phyloP scores from a whole-genome alignment of 1,140 invertebrate genomes.

The Anastrepha ludens region DNA sequence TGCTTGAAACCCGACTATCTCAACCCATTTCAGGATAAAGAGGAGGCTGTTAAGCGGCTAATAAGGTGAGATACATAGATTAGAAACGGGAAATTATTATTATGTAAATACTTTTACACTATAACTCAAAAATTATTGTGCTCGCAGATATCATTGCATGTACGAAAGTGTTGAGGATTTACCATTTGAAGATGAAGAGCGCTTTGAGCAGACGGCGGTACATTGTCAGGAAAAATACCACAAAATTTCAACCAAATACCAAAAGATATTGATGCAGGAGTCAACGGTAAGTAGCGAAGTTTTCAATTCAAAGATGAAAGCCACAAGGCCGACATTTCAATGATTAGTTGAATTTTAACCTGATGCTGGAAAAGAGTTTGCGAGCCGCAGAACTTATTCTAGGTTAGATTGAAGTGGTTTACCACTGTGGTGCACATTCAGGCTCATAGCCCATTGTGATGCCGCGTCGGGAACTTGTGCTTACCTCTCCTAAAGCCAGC shows the following conservation, averaged over 20 bases:
- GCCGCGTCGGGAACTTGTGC: no score
- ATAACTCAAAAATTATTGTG: not conserved
- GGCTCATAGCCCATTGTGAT: no score
- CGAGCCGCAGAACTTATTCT: no score
- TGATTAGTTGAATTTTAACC: no score
- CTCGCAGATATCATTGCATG: slow-evolving; percentile 84
- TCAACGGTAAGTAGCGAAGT: slow-evolving; percentile 81
- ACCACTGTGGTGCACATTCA: no score
- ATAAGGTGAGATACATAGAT: slow-evolving; percentile 75
- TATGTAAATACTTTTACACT: not conserved
- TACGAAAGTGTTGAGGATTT: slow-evolving; percentile 81
- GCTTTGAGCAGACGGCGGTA: slow-evolving; percentile 84
- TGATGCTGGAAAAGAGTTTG: no score
- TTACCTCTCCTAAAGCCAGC: no score
- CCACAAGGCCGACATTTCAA: no score
- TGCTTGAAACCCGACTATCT: slow-evolving; percentile 86
- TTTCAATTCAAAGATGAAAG: no score
- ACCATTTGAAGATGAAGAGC: slow-evolving; percentile 83
- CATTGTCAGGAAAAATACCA: slow-evolving; percentile 85
- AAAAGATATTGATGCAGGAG: slow-evolving; percentile 86
- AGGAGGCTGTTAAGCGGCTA: slow-evolving; percentile 86
- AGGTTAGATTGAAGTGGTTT: no score
- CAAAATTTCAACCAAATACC: slow-evolving; percentile 86
- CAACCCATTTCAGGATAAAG: slow-evolving; percentile 82
- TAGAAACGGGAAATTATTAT: not conserved